Evolutionary conservation across 2,797 vertebrate genomes (phyloP), one percentile per base, ranked within the genome.

Genomic region (Aphelocoma californica): DNA sequence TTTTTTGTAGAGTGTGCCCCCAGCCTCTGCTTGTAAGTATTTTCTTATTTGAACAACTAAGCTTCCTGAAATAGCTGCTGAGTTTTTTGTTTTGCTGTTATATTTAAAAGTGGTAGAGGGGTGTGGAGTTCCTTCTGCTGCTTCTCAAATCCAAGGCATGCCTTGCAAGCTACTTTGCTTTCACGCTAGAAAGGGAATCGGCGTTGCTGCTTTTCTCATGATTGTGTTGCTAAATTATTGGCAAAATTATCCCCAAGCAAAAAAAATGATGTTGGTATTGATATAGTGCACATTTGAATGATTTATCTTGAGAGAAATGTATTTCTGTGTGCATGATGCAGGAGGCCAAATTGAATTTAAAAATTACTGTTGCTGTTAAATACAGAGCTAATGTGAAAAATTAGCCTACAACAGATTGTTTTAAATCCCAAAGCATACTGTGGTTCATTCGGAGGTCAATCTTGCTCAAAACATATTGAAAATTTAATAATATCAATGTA

Each of bases 11-110:
- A 93, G 40, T 71, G 74, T 93, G 67, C 79, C 87, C 90, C 95
- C 79, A 78, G 79, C 93, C 72, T 93, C 83, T 95, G 54, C 70
- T 95, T 96, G 58, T 87, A 91, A 95, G 94, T 95, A 88, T 89
- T 93, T 95, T 97, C 94, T 94, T 96, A 93, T 92, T 96, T 93
- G 75, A 93, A 86, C 80, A 94, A 87, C 81, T 72, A 65, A 93
- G 92, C 87, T 96, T 94, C 93, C 92, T 95, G 94, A 95, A 96
- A 94, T 92, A 96, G 95, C 84, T 96, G 92, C 92, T 90, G 91
- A 78, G 86, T 54, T 92, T 92, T 85, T 86, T 86, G 90, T 91
- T 94, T 84, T 72, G 89, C 66, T 84, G 83, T 91, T 82, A 75
- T 81, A 92, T 97, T 92, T 93, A 88, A 93, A 93, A 91, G 86